Evolutionary conservation across 2,888 invertebrate genomes (phyloP).

Genomic region (Drosophila merina): DNA sequence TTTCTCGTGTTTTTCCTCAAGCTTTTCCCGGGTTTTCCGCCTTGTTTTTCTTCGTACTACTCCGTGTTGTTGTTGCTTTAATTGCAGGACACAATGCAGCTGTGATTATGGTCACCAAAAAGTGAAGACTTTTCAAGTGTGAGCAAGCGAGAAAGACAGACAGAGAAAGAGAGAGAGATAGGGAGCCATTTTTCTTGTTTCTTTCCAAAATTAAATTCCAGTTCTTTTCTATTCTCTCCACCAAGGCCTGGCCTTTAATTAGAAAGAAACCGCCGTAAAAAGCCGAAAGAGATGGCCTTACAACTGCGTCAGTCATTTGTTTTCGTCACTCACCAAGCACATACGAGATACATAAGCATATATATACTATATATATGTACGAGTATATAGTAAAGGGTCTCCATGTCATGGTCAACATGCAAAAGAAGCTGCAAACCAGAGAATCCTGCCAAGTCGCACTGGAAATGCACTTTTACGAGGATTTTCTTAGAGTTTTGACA

Average conservation of each 20-base stretch:
- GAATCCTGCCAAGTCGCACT: not conserved
- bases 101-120: conserved; percentile 56
- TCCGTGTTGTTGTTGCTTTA: conserved; percentile 25
- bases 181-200: conserved; percentile 26
- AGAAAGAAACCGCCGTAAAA: conserved; percentile 12
- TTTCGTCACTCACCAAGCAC: conserved; percentile 17
- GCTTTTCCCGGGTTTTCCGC: conserved; percentile 1
- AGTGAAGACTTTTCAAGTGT: conserved; percentile 3
- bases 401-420: conserved; percentile 62
- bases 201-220: conserved; percentile 51
- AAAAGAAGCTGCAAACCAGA: conserved; percentile 3
- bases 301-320: conserved; percentile 45
- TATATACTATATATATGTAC: not conserved
- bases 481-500: no score
- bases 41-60: not conserved
- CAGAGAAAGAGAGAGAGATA: no score
- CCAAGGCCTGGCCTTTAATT: conserved; percentile 55
- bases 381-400: conserved; percentile 11
- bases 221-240: conserved; percentile 3
- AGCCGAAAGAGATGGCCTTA: conserved; percentile 6
- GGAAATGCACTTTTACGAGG: not conserved
- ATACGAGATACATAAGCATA: not conserved
- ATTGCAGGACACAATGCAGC: conserved; percentile 61
- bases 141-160: not conserved
- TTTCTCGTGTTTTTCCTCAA: conserved; percentile 1